Base-by-base conservation (phyloP, 2,888 invertebrate species). In the Leptogaster cylindrica region DNA sequence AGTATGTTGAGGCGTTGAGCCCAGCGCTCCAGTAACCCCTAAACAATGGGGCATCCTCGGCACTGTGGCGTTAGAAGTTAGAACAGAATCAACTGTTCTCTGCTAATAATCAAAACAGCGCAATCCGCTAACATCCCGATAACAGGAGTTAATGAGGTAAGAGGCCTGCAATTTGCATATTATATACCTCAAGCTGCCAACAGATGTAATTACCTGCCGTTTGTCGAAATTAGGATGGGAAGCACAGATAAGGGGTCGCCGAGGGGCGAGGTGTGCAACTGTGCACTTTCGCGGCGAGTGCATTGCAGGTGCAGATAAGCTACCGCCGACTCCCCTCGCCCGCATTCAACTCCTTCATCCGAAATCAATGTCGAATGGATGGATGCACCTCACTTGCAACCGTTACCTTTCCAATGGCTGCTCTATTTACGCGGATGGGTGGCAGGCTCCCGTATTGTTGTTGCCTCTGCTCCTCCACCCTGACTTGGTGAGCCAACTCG, bases 301-400 rank as follows among this genome's bases (percentile, higher is more conserved):
- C n/a, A n/a, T n/a, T n/a, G n/a, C 31, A 6, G 31, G n/a, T 23
- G 23, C 23, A 46, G n/a, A n/a, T n/a, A n/a, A n/a, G n/a, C n/a
- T n/a, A n/a, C 1, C 20, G 46, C 3, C 20, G 46, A 12, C n/a
- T 4, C n/a, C n/a, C 12, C 46, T 20, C n/a, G 8, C 16, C 25
- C 28, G 14, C 16, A 27, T 31, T 5, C 7, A 51, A 12, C 28
- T 51, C 25, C 4, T 28, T 28, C 16, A 6, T 16, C 44, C 44
- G 61, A 61, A 41, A 12, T 10, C 41, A n/a, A 28, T 28, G 61
- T 61, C 61, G 28, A 20, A 16, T 28, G 61, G 61, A 61, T 61
- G 61, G 61, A 61, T 61, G 61, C 61, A 61, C 61, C 41, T 44
- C 61, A 61, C 61, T 44, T 61, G 44, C 18, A 61, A 61, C 61